Conservation (phyloP, 2,113 vertebrate species). For the Tragelaphus scriptus region DNA sequence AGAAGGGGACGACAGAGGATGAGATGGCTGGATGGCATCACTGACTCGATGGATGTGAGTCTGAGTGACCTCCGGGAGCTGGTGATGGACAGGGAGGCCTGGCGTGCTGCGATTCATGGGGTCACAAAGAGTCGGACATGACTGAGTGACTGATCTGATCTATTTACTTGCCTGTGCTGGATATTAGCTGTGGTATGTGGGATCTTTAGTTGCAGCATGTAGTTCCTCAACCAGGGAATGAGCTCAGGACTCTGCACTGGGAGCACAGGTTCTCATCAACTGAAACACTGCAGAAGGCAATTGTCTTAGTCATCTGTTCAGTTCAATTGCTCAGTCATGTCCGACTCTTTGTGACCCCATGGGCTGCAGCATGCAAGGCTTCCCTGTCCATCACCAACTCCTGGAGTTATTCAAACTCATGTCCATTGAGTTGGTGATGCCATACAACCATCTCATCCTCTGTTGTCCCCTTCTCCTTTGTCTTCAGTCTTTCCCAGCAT, state of each 20-base stretch:
- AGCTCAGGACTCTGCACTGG: neutral
- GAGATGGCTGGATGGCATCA: too few relatives aligned
- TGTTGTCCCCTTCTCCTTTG: neutral
- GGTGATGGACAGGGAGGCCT: too few relatives aligned
- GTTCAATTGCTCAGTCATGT: fast-evolving
- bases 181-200: too few relatives aligned
- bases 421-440: neutral
- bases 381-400: neutral
- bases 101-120: too few relatives aligned
- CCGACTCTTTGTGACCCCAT: neutral
- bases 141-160: too few relatives aligned
- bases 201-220: too few relatives aligned
- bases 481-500: neutral
- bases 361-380: neutral
- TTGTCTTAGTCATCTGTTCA: neutral
- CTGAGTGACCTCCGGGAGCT: too few relatives aligned
- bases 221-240: too few relatives aligned
- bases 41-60: too few relatives aligned
- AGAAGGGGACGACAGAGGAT: too few relatives aligned
- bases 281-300: neutral
- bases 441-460: neutral
- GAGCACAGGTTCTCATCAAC: neutral
- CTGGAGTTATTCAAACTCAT: neutral
- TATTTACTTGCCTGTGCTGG: too few relatives aligned
- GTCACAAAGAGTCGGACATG: too few relatives aligned